These are phyloP conservation scores for Azemiops feae DNA, from an alignment of 2,113 vertebrate species.

Conservation along the genomic window DNA sequence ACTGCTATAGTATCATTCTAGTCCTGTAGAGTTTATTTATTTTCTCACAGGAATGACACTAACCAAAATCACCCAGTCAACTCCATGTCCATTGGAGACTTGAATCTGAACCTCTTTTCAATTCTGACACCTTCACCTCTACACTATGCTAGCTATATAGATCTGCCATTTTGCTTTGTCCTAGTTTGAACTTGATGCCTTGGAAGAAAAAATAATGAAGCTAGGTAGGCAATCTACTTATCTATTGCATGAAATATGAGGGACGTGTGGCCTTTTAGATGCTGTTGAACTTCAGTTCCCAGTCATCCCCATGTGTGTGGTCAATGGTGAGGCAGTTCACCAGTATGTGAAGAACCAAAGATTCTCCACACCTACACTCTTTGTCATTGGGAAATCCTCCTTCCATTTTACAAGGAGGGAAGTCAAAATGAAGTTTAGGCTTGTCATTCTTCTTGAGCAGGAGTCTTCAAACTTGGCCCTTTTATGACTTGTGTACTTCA, in stretches of 20 bases:
- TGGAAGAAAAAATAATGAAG: background rate
- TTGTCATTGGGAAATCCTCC: background rate
- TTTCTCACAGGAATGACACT: background rate
- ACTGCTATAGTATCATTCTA: background rate
- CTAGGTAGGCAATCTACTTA: background rate
- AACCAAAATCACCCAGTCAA: background rate
- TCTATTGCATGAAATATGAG: background rate
- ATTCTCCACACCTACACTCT: too few relatives aligned
- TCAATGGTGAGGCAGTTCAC: background rate
- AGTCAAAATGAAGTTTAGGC: fast-evolving
- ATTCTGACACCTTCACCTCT: background rate
- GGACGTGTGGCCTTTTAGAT: background rate
- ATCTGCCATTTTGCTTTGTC: background rate
- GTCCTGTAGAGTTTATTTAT: background rate
- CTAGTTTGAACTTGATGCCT: background rate
- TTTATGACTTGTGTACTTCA: too few relatives aligned
- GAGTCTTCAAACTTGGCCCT: too few relatives aligned
- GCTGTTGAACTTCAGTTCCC: background rate
- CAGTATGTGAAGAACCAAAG: background rate
- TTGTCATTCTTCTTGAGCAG: background rate
- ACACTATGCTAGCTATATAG: background rate
- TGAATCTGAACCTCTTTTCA: background rate
- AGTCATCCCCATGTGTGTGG: background rate
- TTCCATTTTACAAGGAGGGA: too few relatives aligned
- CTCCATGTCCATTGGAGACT: background rate